Evolutionary conservation across 2,888 invertebrate species (phyloP).

Genomic region (Ceraclea dissimilis): DNA sequence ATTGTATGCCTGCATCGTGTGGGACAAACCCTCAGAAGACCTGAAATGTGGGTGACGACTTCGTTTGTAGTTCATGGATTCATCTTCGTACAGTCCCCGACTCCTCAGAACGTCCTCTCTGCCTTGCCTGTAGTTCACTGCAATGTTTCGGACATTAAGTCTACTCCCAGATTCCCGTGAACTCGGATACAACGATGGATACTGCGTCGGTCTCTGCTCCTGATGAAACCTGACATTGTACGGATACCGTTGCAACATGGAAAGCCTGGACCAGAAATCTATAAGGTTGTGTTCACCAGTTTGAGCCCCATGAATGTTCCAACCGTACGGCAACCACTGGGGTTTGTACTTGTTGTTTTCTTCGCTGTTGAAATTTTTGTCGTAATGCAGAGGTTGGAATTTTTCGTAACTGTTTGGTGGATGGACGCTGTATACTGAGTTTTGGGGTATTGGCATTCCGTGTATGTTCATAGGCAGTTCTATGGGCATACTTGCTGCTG

Average conservation of each 20-base stretch:
- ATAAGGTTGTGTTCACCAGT: slow-evolving; percentile 16
- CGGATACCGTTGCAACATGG: slow-evolving; percentile 18
- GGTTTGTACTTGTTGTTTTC: background rate
- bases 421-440: background rate
- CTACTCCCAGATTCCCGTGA: slow-evolving; percentile 14
- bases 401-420: background rate
- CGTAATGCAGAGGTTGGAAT: background rate
- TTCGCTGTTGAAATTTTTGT: slow-evolving; percentile 5
- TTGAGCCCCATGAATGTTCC: slow-evolving; percentile 13
- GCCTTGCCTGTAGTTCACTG: slow-evolving; percentile 20
- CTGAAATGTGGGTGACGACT: slow-evolving; percentile 21
- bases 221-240: slow-evolving; percentile 15
- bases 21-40: slow-evolving; percentile 12
- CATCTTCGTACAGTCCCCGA: slow-evolving; percentile 15
- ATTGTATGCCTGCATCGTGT: slow-evolving; percentile 10
- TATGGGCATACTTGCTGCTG: slow-evolving; percentile 1
- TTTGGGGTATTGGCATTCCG: background rate
- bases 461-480: slow-evolving; percentile 2
- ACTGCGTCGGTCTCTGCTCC: slow-evolving; percentile 11
- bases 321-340: slow-evolving; percentile 15
- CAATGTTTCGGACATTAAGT: slow-evolving; percentile 18
- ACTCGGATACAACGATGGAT: slow-evolving; percentile 15
- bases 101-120: slow-evolving; percentile 14
- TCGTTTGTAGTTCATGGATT: slow-evolving; percentile 20
- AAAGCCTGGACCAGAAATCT: slow-evolving; percentile 18